Conservation (phyloP, 2,888 invertebrate genomes). For the Tetragonula carbonaria region DNA sequence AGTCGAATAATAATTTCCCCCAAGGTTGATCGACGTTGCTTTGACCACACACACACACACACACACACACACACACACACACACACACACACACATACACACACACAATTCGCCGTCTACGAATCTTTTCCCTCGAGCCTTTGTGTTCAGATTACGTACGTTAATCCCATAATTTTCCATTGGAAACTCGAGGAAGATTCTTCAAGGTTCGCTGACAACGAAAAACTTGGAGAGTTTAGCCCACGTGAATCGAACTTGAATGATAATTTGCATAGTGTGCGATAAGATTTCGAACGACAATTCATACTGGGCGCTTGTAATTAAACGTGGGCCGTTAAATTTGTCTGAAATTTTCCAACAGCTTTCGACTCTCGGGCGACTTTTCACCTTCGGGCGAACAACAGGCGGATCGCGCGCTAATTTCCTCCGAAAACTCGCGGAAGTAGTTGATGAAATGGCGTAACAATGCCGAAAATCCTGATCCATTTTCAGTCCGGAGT, state of each 20-base stretch:
- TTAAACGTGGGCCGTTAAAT: too few relatives aligned
- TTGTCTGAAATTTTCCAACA: too few relatives aligned
- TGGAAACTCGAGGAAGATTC: too few relatives aligned
- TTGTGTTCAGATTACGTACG: background rate
- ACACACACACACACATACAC: too few relatives aligned
- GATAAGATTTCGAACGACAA: background rate
- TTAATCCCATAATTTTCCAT: too few relatives aligned
- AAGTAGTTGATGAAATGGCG: background rate
- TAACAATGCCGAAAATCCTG: conserved; percentile 47
- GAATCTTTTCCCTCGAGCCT: background rate
- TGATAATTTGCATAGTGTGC: too few relatives aligned
- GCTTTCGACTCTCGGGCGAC: background rate
- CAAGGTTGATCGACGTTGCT: conserved; percentile 23
- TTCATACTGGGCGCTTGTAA: too few relatives aligned
- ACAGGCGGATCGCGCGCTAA: background rate
- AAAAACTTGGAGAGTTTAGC: background rate
- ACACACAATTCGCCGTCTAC: too few relatives aligned
- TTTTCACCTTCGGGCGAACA: too few relatives aligned
- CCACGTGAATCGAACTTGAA: background rate
- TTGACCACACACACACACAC: background rate
- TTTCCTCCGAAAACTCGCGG: conserved; percentile 3
- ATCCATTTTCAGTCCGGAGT: conserved; percentile 40
- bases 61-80: too few relatives aligned
- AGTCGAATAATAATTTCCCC: conserved; percentile 46
- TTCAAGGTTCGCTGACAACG: too few relatives aligned